These are phyloP conservation scores for Sebastes kiyomatsui DNA, from an alignment of 2,797 vertebrate genomes.

Conservation along the genomic window DNA sequence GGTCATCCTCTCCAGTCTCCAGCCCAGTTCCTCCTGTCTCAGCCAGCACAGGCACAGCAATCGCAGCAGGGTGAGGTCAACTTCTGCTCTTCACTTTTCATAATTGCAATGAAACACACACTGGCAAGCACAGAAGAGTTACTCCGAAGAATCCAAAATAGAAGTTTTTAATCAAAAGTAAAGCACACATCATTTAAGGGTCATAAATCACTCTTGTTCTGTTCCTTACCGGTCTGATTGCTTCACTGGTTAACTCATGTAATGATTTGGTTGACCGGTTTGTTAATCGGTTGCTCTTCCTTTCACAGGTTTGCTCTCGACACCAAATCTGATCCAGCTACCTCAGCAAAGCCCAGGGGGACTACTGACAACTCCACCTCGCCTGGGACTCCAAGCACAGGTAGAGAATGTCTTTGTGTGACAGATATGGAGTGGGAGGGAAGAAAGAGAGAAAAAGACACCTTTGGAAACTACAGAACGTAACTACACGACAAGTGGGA, in stretches of 20 bases:
- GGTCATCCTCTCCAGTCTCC: slow-evolving; percentile 91
- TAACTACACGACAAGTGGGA: not conserved
- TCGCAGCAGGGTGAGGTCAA: slow-evolving; percentile 85
- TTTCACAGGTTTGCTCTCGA: slow-evolving; percentile 87
- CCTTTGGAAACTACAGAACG: not conserved
- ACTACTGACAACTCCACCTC: slow-evolving; percentile 86
- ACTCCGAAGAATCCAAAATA: not conserved
- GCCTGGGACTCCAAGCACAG: slow-evolving; percentile 89
- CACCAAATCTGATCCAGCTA: slow-evolving; percentile 94
- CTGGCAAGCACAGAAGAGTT: not conserved
- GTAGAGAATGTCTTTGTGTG: slow-evolving; percentile 61
- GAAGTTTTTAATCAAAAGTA: not conserved
- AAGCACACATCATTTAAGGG: not conserved
- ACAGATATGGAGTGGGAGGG: not conserved
- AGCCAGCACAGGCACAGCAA: slow-evolving; percentile 87
- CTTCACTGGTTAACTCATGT: not conserved
- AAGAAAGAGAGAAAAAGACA: not conserved
- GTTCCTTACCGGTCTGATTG: not conserved
- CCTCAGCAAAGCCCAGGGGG: slow-evolving; percentile 92
- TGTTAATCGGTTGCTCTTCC: not conserved
- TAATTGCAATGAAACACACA: not conserved
- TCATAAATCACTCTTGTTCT: not conserved
- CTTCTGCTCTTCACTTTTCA: not conserved
- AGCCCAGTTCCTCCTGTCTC: slow-evolving; percentile 92
- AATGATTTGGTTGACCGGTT: not conserved